Conservation (phyloP, 2,888 invertebrate genomes). For the Hoplodrina ambigua region DNA sequence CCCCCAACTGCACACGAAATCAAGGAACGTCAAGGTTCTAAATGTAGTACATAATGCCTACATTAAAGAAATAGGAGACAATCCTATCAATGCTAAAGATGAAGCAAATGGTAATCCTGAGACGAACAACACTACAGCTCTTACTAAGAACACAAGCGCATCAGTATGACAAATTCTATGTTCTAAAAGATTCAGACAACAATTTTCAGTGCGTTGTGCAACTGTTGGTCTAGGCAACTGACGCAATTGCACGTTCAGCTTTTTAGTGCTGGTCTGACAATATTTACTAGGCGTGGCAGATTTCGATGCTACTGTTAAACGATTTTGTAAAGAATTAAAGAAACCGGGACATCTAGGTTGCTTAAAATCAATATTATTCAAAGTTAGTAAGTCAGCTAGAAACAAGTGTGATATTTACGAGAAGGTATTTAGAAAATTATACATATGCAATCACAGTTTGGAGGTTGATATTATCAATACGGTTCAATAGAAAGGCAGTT, state of each 20-base stretch:
- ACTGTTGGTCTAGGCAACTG: conserved; percentile 64
- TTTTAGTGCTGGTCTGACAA: conserved; percentile 67
- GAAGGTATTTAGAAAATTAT: neutral
- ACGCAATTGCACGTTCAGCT: conserved; percentile 64
- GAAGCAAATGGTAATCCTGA: neutral
- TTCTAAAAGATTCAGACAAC: conserved; percentile 30
- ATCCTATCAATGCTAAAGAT: neutral
- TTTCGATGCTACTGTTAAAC: conserved; percentile 62
- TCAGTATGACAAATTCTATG: conserved; percentile 10
- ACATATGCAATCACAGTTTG: conserved; percentile 10
- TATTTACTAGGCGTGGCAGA: conserved; percentile 60
- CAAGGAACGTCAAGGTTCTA: neutral
- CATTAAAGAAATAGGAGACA: neutral
- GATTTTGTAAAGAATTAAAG: conserved; percentile 56
- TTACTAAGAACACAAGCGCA: conserved; percentile 6
- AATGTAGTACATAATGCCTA: neutral
- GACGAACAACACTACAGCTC: neutral
- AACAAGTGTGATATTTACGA: neutral
- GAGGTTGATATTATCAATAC: conserved; percentile 15
- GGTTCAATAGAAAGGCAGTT: conserved; percentile 38
- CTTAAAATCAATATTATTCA: neutral
- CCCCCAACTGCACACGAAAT: neutral
- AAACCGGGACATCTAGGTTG: conserved; percentile 23
- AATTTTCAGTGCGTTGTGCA: conserved; percentile 58
- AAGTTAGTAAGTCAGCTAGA: neutral